Evolutionary conservation across 2,888 invertebrate genomes (phyloP).

Genomic region (Ophion slaviceki): DNA sequence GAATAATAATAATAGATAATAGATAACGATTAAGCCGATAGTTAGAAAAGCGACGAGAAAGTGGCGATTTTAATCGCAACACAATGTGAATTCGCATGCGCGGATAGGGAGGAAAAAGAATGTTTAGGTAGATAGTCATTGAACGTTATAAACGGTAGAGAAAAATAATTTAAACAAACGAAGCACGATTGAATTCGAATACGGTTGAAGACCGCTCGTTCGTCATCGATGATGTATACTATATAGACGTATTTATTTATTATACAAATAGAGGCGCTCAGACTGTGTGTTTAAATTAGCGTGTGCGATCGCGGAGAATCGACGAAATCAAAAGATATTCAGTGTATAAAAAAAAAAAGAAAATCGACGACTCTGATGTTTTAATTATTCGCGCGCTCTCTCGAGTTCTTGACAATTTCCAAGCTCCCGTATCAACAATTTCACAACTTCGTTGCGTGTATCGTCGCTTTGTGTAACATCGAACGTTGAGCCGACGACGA

Average conservation of each 20-base stretch:
- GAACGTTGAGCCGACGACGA: neutral
- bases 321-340: conserved; percentile 53
- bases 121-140: conserved; percentile 63
- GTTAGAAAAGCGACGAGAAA: conserved; percentile 22
- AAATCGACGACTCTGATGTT: neutral
- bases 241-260: conserved; percentile 60
- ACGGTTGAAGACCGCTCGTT: conserved; percentile 42
- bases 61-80: conserved; percentile 8
- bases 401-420: neutral
- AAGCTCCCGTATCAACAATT: neutral
- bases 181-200: conserved; percentile 43
- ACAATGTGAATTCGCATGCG: conserved; percentile 15
- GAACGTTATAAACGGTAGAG: conserved; percentile 60
- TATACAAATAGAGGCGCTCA: conserved; percentile 59
- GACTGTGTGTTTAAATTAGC: conserved; percentile 58
- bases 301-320: conserved; percentile 18
- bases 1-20: conserved; percentile 55
- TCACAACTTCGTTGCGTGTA: neutral
- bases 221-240: conserved; percentile 57
- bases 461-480: neutral
- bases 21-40: conserved; percentile 29
- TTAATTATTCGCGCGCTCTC: neutral
- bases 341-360: neutral
- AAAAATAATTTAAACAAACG: conserved; percentile 4
- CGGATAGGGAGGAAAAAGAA: conserved; percentile 29